Conservation (phyloP, 2,113 vertebrate genomes). For the Anseranas semipalmata region DNA sequence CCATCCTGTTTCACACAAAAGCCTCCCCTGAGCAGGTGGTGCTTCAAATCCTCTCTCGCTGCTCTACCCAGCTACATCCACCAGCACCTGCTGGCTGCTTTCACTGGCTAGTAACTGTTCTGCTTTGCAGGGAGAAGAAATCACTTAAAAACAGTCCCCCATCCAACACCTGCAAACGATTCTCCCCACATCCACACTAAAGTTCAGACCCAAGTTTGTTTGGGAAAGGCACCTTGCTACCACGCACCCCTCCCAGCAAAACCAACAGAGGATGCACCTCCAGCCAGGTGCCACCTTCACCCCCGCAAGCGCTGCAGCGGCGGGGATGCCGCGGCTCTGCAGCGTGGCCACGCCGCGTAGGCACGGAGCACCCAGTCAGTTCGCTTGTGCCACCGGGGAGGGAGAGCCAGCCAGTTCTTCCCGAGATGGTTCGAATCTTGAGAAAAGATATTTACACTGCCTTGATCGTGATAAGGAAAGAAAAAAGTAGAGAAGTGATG, state of each 20-base stretch:
- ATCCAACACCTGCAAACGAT: not conserved
- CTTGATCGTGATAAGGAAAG: not conserved
- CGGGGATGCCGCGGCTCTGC: not conserved
- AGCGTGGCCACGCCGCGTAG: not conserved
- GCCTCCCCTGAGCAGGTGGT: not conserved
- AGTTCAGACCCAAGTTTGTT: not conserved
- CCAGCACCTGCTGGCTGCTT: not conserved
- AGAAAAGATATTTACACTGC: not conserved
- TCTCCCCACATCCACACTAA: not conserved
- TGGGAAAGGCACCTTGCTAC: not conserved
- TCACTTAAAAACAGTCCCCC: not conserved
- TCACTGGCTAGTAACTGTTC: not conserved
- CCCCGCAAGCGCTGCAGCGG: rapidly evolving
- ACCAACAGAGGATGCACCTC: not conserved
- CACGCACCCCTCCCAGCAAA: not conserved
- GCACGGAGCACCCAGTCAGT: not conserved
- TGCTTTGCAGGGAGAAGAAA: not conserved
- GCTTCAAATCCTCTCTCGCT: not conserved
- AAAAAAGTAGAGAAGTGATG: not conserved
- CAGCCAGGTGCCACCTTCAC: not conserved
- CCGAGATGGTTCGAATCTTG: not conserved
- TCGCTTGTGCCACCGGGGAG: not conserved
- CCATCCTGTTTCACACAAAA: not conserved
- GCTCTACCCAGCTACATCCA: not conserved
- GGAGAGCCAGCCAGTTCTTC: not conserved